Percentiles rank a stretch among this genome's conserved stretches.
Conservation (phyloP, 2,888 invertebrate species). For the Yponomeuta sedellus region DNA sequence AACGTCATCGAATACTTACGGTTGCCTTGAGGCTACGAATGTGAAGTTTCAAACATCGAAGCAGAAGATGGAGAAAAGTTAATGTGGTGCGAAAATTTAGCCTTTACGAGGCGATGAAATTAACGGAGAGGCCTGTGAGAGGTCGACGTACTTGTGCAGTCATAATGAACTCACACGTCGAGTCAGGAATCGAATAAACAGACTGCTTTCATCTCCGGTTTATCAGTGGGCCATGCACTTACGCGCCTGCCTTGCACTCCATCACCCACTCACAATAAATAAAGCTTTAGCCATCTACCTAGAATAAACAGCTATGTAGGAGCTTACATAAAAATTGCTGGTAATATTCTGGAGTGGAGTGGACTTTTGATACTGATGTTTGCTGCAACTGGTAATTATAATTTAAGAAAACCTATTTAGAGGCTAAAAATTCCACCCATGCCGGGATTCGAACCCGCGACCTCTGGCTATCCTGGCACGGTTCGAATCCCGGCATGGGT, state of each 20-base stretch:
- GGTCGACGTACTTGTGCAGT: slow-evolving; percentile 52
- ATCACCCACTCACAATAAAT: slow-evolving; percentile 4
- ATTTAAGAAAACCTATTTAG: no score
- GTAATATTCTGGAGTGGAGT: no score
- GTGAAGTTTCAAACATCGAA: background rate
- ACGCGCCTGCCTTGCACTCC: slow-evolving; percentile 38
- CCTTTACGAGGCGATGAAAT: slow-evolving; percentile 41
- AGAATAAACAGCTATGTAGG: background rate
- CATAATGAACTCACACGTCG: slow-evolving; percentile 33
- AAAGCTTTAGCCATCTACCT: background rate
- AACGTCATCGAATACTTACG: no score
- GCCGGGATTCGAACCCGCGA: no score
- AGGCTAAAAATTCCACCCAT: no score
- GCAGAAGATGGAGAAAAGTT: slow-evolving; percentile 3
- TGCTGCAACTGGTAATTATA: no score
- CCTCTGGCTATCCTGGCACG: no score
- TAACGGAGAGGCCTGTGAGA: slow-evolving; percentile 30
- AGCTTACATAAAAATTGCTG: no score
- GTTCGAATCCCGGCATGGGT: no score
- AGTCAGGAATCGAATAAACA: slow-evolving; percentile 70
- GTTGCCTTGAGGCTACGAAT: background rate
- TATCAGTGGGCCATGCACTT: slow-evolving; percentile 59
- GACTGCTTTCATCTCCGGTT: slow-evolving; percentile 65
- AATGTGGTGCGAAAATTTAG: slow-evolving; percentile 9
- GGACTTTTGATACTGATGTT: no score